phyloP scores from a whole-genome alignment of 1,140 invertebrate species.

The Ridgeia piscesae region DNA sequence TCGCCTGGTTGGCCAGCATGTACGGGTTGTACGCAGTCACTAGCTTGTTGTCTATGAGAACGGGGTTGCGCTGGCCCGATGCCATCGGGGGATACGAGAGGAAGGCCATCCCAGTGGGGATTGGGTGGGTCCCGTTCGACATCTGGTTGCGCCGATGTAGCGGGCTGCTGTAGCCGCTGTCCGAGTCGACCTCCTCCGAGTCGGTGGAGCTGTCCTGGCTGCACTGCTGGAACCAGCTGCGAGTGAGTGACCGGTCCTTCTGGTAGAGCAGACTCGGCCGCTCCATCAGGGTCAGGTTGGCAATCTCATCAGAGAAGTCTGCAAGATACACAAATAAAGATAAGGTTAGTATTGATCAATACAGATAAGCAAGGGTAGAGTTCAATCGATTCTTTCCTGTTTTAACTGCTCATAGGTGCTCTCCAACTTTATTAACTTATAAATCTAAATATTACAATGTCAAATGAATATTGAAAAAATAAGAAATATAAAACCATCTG shows the following conservation, averaged over 20 bases:
- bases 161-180: constrained; percentile 52
- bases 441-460: too few species aligned
- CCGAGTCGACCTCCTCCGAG: constrained; percentile 41
- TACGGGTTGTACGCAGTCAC: neutral
- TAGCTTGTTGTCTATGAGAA: neutral
- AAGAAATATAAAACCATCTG: too few species aligned
- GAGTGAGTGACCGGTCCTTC: neutral
- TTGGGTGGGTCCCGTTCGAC: constrained; percentile 40
- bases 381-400: too few species aligned
- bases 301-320: constrained; percentile 43
- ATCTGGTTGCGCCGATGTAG: constrained; percentile 44
- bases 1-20: neutral
- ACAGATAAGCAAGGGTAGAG: neutral
- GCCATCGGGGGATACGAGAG: neutral
- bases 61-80: neutral
- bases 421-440: too few species aligned
- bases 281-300: constrained; percentile 37
- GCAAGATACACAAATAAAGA: constrained; percentile 23
- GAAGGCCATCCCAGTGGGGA: neutral
- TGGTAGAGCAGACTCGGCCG: constrained; percentile 38
- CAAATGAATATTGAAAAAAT: too few species aligned
- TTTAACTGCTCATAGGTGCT: too few species aligned
- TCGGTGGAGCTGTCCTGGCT: constrained; percentile 27
- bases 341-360: neutral
- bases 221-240: constrained; percentile 12